Evolutionary conservation across 2,797 vertebrate genomes (phyloP), one percentile per base, ranked within the genome.

Genomic region (Telmatherina bonti): DNA sequence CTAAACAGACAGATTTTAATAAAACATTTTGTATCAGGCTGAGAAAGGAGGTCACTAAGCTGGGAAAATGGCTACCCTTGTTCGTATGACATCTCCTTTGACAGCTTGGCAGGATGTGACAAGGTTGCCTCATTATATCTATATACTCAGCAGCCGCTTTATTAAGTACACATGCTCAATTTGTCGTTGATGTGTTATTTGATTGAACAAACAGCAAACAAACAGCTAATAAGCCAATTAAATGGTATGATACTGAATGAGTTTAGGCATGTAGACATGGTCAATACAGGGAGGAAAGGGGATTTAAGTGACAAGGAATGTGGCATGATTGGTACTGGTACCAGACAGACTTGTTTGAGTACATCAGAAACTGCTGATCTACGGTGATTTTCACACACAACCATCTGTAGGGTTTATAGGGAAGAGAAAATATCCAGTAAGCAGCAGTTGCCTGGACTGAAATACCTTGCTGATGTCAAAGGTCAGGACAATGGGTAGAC

Each of bases 81-180:
- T 45, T n/a, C n/a, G 7, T n/a, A 45, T n/a, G 43, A n/a, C 43
- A 45, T 18, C 43, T 45, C 20, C 8, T 18, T 45, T n/a, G 82
- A 90, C 87, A 87, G 83, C 78, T 78, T 82, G 84, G 70, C 59
- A 60, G 75, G 82, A 76, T 77, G 62, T 81, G 82, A 89, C 85
- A 83, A 61, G 61, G 74, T 65, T 49, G 16, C 78, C 60, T 67
- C 20, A n/a, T n/a, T 45, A n/a, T 45, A 45, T 45, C 43, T 45
- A 45, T n/a, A 45, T 20, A 45, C 2, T 45, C 7, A n/a, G 43
- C 43, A 45, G 20, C 7, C 43, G n/a, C 43, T 45, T 45, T 45
- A n/a, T 45, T 45, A n/a, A 20, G 20, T 45, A 45, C 20, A n/a
- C 43, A 45, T 45, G 43, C n/a, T 45, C 43, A 45, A 6, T 45